A percentile compares a stretch with the other conserved stretches of the same genome.
These are phyloP conservation scores for Coregonus sp. DNA, from an alignment of 2,797 vertebrate species.

Conservation along the genomic window DNA sequence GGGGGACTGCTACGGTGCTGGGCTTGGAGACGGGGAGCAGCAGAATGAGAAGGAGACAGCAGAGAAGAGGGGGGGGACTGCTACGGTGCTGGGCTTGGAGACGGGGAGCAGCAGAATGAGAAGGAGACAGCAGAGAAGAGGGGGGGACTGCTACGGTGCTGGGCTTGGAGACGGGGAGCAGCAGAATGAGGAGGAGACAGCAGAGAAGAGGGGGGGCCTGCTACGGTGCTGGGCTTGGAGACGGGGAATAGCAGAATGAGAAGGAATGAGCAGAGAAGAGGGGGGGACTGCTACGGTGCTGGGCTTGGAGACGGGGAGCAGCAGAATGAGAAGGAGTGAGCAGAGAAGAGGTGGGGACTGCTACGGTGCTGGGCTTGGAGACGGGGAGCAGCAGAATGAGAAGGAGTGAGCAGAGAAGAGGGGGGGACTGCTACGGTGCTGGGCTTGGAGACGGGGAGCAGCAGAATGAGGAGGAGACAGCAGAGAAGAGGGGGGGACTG, in stretches of 20 bases:
- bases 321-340: no score
- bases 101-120: no score
- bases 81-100: background rate
- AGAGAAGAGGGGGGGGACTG: conserved; percentile 13
- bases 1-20: background rate
- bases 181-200: no score
- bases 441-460: no score
- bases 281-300: background rate
- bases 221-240: background rate
- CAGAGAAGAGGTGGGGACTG: conserved; percentile 11
- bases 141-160: background rate
- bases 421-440: background rate
- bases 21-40: no score
- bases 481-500: conserved; percentile 11
- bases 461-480: no score
- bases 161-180: no score
- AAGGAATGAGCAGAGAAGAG: conserved; percentile 6
- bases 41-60: no score
- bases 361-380: background rate
- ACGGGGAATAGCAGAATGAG: no score
- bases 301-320: no score
- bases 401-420: conserved; percentile 1
- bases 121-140: conserved; percentile 3
- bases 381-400: no score
- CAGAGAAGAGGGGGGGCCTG: conserved; percentile 10